Base-by-base conservation (phyloP, 2,797 vertebrate genomes). In the Xiphophorus birchmanni region DNA sequence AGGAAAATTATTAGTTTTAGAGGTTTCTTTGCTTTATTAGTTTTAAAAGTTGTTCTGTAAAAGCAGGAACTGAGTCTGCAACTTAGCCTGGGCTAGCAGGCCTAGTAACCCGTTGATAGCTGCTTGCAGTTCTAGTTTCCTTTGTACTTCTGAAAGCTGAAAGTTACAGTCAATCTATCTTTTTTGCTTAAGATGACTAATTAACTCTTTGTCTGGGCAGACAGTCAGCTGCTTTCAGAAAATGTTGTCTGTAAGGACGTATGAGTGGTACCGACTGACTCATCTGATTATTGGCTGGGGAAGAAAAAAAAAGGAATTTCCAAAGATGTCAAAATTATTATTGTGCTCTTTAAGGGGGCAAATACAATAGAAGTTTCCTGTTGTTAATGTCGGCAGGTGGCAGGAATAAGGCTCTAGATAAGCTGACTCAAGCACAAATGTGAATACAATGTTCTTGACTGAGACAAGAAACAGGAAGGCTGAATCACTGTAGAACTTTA, bases 311-410 rank as follows among this genome's bases (percentile, higher is more conserved):
- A 26, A 58, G 7, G 13, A 69, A 37, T 50, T 50, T 58, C n/a
- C 23, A 5, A 56, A 80, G 52, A 37, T 37, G 21, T 56, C 29
- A 32, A 63, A 60, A 50, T 12, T 17, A 47, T 48, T 18, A 69
- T 40, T 10, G 23, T 69, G 12, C 3, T 6, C 2, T 73, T 23
- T 52, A 81, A 29, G 45, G 48, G 67, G 75, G 42, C 32, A n/a
- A 42, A 77, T 54, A 72, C 78, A 80, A 67, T 81, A 82, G 84
- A 80, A 77, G 79, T 73, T 78, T 71, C 77, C 77, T 80, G 71
- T 76, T 81, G 71, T 79, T 15, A 32, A 21, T 50, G 73, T 77
- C 54, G 85, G 75, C 75, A 85, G 65, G 79, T 84, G 83, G 67
- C 72, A 44, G 65, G 69, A 48, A 80, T 60, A 83, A 80, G 74